Evolutionary conservation across 2,888 invertebrate genomes (phyloP), one percentile per base, ranked within the genome.

Genomic region (Thelaira solivaga): DNA sequence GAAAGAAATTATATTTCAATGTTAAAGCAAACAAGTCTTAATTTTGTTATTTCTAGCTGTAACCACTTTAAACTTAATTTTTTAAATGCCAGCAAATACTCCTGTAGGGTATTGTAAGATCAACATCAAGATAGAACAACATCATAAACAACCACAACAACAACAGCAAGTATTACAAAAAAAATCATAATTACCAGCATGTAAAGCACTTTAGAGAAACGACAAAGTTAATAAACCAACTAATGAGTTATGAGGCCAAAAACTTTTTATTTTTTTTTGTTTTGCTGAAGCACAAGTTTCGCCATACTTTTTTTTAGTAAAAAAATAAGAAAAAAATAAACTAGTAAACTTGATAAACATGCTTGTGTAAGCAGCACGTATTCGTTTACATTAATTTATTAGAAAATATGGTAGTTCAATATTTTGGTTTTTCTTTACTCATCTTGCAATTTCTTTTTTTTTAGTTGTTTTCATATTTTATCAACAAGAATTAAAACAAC

Each of bases 171-270:
- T 36, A 29, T 13, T 47, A 36, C 13, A 43, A 68, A 67, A 59
- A 65, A 53, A 57, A 59, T 34, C 78, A 71, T 78, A 74, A 78
- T 74, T 74, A 69, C 78, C 78, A 74, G 65, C 69, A 74, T 69
- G 74, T 69, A 74, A 78, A 78, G 69, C 78, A 74, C 74, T 78
- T 67, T 55, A 67, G 61, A 73, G 59, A 75, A 77, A 75, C 75
- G 79, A 77, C 67, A 80, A 82, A 82, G 80, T 82, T 80, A 80
- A 81, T 80, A 81, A 80, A 80, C 76, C 81, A 80, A 82, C 77
- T 80, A 80, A 80, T 82, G 80, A 82, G 80, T 83, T 81, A 82
- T 76, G 80, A 72, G 78, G 65, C 74, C 69, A 74, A 74, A 65
- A 78, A 65, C 24, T 77, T 77, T 64, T n/a, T n/a, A n/a, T n/a